Base-by-base conservation (phyloP, 1,140 invertebrate genomes). In the Lysiphlebus fabarum region DNA sequence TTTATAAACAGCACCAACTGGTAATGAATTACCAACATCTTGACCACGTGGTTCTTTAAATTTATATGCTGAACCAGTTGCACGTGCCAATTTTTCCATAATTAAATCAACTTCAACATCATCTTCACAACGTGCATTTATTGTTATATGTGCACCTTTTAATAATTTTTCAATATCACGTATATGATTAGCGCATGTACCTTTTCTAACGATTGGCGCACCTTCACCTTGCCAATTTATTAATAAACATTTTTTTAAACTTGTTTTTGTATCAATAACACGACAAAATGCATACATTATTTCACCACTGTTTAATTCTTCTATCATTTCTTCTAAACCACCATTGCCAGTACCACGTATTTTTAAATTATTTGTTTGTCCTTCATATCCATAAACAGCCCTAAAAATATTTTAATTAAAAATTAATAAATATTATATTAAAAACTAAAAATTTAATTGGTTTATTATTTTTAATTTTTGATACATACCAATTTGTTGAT, bases 211-310 rank as follows among this genome's bases (percentile, higher is more conserved):
- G 50, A 92, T 88, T 50, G 93, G 93, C 11, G 93, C 92, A n/a
- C 92, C 92, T 82, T 97, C 94, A 12, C 94, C 94, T 90, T 94
- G 85, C 94, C 94, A 98, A 81, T 96, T 96, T 62, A 98, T 91
- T 64, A 97, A 84, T n/a, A 96, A 87, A 84, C 87, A 94, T 83
- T 96, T 96, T 62, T 89, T 87, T 63, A 96, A 81, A 69, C 87
- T 90, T 37, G 92, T 94, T 76, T 93, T 93, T 2, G 91, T 88
- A 67, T 95, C 88, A 62, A 88, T 85, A 12, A 96, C 88, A 76
- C 88, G 85, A 51, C 93, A 86, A 75, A 95, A 95, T 11, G 91
- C 94, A 82, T 97, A 98, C 87, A 95, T 91, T 65, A 97, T 93
- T 79, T 94, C 90, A 14, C 93, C 91, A 76, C 90, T 91, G 76